Evolutionary conservation across 2,797 vertebrate genomes (phyloP), one percentile per base, ranked within the genome.

Genomic region (Paedocypris micromegethes): DNA sequence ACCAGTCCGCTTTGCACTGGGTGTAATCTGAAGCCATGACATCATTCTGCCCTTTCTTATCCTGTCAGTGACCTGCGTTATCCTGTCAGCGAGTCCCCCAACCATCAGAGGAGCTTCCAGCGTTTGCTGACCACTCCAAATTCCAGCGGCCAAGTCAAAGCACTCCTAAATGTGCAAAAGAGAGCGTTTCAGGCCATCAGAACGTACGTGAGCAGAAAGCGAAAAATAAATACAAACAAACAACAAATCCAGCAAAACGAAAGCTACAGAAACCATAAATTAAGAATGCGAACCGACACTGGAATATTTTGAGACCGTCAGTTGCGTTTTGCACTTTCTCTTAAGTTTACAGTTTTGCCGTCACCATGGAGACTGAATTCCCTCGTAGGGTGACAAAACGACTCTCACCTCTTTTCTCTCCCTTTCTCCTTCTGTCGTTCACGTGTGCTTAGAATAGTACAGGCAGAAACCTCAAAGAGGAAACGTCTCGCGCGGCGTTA

Each of bases 181-280:
- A 86, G 47, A 76, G 68, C 74, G 79, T 65, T 64, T 63, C 45
- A 67, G 83, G 83, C 84, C 87, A 87, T 88, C 87, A 60, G 63
- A 75, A 79, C 74, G 76, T 83, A 88, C 63, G 77, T 84, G 84
- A 83, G 84, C 81, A 85, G 78, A 85, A 72, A 74, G 8, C 44
- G n/a, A 84, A 59, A 82, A 88, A 90, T 89, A 90, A 89, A 90
- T 90, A 88, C 70, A 78, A 83, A 81, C 76, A 73, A 73, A 62
- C 78, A 82, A 73, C 74, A 75, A 78, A 72, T 85, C 37, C 53
- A 37, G 51, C 76, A 75, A 79, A 70, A 55, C 72, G 72, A 66
- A 64, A 69, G 5, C 6, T 46, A 58, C 56, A 75, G 42, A 82
- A 78, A 40, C 65, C 49, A 86, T 88, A 88, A 89, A 88, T 88